phyloP scores from a whole-genome alignment of 2,797 vertebrate species.

The Ceryle rudis region DNA sequence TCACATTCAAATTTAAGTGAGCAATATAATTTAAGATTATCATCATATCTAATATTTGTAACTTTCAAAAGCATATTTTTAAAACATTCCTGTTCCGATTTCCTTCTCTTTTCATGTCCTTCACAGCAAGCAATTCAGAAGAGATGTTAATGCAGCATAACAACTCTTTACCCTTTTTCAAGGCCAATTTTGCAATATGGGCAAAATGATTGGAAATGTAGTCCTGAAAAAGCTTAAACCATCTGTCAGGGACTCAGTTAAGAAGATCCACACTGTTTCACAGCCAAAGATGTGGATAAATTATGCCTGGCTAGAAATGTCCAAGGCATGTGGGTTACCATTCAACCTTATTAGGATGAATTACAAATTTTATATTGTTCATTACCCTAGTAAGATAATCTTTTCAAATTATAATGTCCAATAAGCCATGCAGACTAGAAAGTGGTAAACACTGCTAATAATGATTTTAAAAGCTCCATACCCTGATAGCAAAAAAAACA shows the following conservation, averaged over 20 bases:
- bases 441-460: slow-evolving; percentile 34
- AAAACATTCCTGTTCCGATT: slow-evolving; percentile 60
- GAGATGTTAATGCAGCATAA: slow-evolving; percentile 80
- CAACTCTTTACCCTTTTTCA: slow-evolving; percentile 83
- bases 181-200: slow-evolving; percentile 85
- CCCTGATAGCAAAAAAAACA: slow-evolving; percentile 11
- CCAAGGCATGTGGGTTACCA: slow-evolving; percentile 74
- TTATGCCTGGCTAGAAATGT: slow-evolving; percentile 79
- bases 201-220: slow-evolving; percentile 81
- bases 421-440: slow-evolving; percentile 41
- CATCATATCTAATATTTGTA: slow-evolving; percentile 8
- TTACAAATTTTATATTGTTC: slow-evolving; percentile 73
- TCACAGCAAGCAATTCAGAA: slow-evolving; percentile 80
- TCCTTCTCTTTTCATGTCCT: slow-evolving; percentile 76
- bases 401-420: slow-evolving; percentile 68
- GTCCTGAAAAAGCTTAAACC: slow-evolving; percentile 82
- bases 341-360: slow-evolving; percentile 80
- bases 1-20: slow-evolving; percentile 48
- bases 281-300: slow-evolving; percentile 82
- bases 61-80: slow-evolving; percentile 61
- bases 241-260: slow-evolving; percentile 84
- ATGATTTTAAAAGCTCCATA: slow-evolving; percentile 5
- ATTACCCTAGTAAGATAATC: slow-evolving; percentile 72
- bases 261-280: slow-evolving; percentile 81
- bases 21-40: slow-evolving; percentile 35